phyloP scores from a whole-genome alignment of 2,113 vertebrate species.

The Cheirogaleus medius region DNA sequence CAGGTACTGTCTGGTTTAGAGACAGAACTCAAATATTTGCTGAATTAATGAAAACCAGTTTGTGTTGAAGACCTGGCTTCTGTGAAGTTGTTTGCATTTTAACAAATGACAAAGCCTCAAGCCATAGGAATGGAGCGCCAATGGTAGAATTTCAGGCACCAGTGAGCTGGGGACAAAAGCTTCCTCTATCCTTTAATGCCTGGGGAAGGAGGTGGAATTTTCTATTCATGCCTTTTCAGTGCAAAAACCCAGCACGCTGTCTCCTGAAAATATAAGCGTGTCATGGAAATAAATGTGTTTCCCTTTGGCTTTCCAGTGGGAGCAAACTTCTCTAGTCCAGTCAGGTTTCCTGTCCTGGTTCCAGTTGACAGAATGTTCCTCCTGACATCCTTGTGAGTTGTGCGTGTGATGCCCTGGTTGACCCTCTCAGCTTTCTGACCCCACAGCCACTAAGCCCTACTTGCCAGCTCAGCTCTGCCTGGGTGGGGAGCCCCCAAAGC shows the following conservation, averaged over 20 bases:
- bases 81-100: constrained; percentile 52
- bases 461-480: not conserved
- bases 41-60: constrained; percentile 62
- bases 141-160: constrained; percentile 35
- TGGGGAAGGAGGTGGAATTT: constrained; percentile 71
- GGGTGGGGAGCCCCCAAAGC: not conserved
- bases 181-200: constrained; percentile 27
- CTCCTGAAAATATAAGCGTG: constrained; percentile 48
- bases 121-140: not conserved
- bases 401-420: not conserved
- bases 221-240: constrained; percentile 46
- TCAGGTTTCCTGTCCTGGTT: constrained; percentile 36
- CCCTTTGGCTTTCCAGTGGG: constrained; percentile 46
- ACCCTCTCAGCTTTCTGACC: not conserved
- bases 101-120: constrained; percentile 45
- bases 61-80: not conserved
- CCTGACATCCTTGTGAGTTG: not conserved
- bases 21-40: constrained; percentile 58
- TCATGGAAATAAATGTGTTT: constrained; percentile 71
- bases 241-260: constrained; percentile 35
- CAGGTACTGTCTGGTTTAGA: constrained; percentile 18
- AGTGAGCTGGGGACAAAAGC: constrained; percentile 8
- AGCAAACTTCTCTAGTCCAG: not conserved
- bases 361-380: constrained; percentile 22
- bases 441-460: not conserved